A percentile compares a stretch with the other conserved stretches of the same genome.
Evolutionary conservation across 2,888 invertebrate species (phyloP).

Genomic region (Microplitis manilae): DNA sequence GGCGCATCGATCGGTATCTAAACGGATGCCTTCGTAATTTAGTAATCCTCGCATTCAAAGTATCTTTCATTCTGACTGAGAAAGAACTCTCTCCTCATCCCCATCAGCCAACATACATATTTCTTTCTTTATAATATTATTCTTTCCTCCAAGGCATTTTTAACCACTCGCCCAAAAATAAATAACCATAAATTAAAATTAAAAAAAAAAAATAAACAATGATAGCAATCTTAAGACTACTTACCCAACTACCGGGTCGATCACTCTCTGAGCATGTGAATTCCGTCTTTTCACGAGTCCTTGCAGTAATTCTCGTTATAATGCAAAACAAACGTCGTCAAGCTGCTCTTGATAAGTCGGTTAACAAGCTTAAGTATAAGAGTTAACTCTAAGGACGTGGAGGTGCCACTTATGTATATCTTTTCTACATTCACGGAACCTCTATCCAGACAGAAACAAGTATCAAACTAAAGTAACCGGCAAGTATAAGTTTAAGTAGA

Average conservation of each 20-base stretch:
- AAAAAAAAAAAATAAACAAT: neutral
- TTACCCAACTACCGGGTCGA: too few relatives aligned
- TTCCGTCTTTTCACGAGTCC: neutral
- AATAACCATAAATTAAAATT: neutral
- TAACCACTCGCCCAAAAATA: neutral
- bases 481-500: neutral
- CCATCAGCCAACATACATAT: neutral
- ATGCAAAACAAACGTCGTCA: neutral
- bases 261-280: neutral
- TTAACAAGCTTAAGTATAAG: slow-evolving; percentile 6
- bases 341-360: slow-evolving; percentile 6
- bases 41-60: slow-evolving; percentile 37
- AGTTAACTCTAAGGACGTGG: neutral
- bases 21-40: slow-evolving; percentile 51
- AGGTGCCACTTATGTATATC: slow-evolving; percentile 24
- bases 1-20: slow-evolving; percentile 59
- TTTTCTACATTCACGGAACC: slow-evolving; percentile 4
- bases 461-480: neutral
- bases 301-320: neutral
- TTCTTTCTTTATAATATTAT: slow-evolving; percentile 7
- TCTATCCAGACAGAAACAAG: neutral
- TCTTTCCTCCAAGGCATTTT: neutral
- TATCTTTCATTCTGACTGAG: neutral
- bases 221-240: neutral
- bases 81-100: neutral